Conservation (phyloP, 2,113 vertebrate genomes). For the Ibidorhyncha struthersii region DNA sequence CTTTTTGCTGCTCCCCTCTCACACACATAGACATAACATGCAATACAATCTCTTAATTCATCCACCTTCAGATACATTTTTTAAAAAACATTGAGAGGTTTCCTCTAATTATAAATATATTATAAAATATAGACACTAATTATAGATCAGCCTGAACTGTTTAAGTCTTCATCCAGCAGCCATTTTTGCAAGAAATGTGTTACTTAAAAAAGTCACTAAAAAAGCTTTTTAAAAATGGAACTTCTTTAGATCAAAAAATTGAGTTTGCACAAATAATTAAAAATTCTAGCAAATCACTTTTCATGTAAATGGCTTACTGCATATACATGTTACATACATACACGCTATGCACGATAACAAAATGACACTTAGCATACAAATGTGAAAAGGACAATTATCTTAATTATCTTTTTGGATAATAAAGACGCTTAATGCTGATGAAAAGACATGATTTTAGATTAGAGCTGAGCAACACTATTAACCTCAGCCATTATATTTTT, state of each 20-base stretch:
- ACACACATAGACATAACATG: background rate
- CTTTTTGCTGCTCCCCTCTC: background rate
- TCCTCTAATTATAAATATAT: background rate
- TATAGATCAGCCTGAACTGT: background rate
- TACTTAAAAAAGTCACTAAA: background rate
- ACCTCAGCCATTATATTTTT: background rate
- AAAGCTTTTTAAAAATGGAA: background rate
- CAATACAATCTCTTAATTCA: background rate
- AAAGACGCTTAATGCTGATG: background rate
- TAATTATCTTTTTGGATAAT: background rate
- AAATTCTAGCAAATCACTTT: background rate
- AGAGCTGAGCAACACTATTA: background rate
- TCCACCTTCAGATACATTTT: background rate
- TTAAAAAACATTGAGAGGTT: background rate
- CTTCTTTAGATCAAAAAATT: background rate
- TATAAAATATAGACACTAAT: background rate
- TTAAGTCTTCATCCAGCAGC: background rate
- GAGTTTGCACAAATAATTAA: background rate
- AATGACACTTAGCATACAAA: background rate
- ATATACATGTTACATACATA: background rate
- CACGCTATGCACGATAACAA: background rate
- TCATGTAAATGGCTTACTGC: background rate
- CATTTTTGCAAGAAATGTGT: background rate
- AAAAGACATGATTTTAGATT: background rate
- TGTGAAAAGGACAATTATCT: background rate